These are phyloP conservation scores for Lasioglossum villosulum DNA, from an alignment of 2,888 invertebrate genomes.

Conservation along the genomic window DNA sequence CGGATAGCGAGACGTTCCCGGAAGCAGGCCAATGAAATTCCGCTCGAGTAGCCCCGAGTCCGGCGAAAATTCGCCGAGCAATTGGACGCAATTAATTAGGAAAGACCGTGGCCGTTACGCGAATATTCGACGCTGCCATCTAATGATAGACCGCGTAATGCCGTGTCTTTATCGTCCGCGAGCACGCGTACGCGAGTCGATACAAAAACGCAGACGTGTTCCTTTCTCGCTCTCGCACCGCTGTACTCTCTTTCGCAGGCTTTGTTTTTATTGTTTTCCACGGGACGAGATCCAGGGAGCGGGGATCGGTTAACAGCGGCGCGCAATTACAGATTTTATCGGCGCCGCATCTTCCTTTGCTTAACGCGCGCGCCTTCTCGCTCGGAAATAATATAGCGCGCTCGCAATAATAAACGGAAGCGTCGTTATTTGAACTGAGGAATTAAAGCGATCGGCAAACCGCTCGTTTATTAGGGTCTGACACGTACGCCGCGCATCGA, in stretches of 20 bases:
- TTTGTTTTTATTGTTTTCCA: conserved; percentile 10
- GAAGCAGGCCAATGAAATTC: not conserved
- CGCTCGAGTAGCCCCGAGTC: not conserved
- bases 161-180: conserved; percentile 25
- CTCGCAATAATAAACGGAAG: conserved; percentile 47
- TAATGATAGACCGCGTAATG: conserved; percentile 33
- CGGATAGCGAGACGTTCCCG: not conserved
- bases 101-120: not conserved
- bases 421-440: conserved; percentile 45
- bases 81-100: conserved; percentile 30
- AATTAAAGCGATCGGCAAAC: conserved; percentile 37
- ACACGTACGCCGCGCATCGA: not conserved
- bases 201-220: not conserved
- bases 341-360: conserved; percentile 51
- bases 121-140: conserved; percentile 17
- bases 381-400: conserved; percentile 41
- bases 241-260: not conserved
- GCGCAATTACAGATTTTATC: conserved; percentile 65
- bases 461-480: conserved; percentile 32
- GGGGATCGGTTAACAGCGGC: conserved; percentile 44
- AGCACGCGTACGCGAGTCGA: not conserved
- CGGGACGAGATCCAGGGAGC: conserved; percentile 22
- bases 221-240: no score
- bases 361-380: conserved; percentile 29
- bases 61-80: not conserved